Conservation (phyloP, 2,888 invertebrate genomes). For the Torymus tubicola region DNA sequence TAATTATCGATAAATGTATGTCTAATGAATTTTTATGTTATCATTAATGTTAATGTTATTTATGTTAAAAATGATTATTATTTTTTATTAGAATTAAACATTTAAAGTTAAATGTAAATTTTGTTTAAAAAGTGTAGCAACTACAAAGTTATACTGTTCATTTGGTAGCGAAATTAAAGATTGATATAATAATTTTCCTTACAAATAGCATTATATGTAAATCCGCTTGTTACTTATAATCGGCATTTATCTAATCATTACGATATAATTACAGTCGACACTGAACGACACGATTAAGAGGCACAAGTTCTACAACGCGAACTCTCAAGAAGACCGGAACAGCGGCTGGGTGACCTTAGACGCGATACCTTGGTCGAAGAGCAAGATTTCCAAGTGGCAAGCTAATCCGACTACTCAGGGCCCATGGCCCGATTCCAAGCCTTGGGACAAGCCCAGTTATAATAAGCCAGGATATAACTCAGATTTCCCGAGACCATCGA, state of each 20-base stretch:
- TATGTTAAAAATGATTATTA: too few species aligned
- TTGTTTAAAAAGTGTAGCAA: too few species aligned
- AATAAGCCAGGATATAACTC: slow-evolving; percentile 70
- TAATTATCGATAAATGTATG: too few species aligned
- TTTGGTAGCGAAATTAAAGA: too few species aligned
- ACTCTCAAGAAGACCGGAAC: slow-evolving; percentile 81
- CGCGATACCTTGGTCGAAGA: slow-evolving; percentile 87
- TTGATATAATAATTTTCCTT: too few species aligned
- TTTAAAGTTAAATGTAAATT: too few species aligned
- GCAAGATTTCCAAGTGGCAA: slow-evolving; percentile 89
- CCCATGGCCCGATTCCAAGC: slow-evolving; percentile 72
- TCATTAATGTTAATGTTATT: too few species aligned
- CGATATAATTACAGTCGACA: slow-evolving; percentile 40
- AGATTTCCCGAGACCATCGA: slow-evolving; percentile 66
- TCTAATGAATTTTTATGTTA: neutral
- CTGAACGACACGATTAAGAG: slow-evolving; percentile 71
- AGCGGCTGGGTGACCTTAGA: slow-evolving; percentile 88
- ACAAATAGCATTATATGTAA: too few species aligned
- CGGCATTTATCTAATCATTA: too few species aligned
- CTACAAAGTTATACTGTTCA: too few species aligned
- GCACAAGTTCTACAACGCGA: slow-evolving; percentile 75
- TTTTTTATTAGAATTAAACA: too few species aligned
- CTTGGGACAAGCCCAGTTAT: slow-evolving; percentile 71
- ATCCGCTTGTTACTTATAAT: too few species aligned
- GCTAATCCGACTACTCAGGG: slow-evolving; percentile 77